These are phyloP conservation scores for Anorthoa munda DNA, from an alignment of 2,888 invertebrate species.

Conservation along the genomic window DNA sequence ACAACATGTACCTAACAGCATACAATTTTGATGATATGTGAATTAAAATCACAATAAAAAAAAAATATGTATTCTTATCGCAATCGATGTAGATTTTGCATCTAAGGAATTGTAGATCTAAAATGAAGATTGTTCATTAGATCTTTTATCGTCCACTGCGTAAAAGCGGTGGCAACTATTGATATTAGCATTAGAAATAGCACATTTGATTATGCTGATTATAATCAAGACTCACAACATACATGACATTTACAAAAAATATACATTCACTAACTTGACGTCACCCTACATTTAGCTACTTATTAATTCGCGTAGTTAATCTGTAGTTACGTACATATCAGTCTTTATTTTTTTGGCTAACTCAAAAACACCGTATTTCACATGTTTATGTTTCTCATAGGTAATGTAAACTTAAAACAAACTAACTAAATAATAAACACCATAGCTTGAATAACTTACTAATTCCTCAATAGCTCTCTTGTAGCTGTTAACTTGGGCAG, in stretches of 20 bases:
- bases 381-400: no score
- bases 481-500: slow-evolving; percentile 89
- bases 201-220: slow-evolving; percentile 5
- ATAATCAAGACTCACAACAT: background rate
- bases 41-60: no score
- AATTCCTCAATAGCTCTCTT: slow-evolving; percentile 92
- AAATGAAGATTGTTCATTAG: slow-evolving; percentile 54
- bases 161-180: slow-evolving; percentile 24
- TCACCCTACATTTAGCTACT: no score
- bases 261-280: no score
- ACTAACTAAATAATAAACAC: background rate
- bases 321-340: no score
- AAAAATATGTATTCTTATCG: slow-evolving; percentile 92
- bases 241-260: no score
- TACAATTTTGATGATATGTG: no score
- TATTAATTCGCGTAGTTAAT: no score
- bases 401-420: background rate
- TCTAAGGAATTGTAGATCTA: slow-evolving; percentile 94
- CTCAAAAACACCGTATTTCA: background rate
- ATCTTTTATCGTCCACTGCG: slow-evolving; percentile 24
- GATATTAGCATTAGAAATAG: slow-evolving; percentile 26
- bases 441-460: slow-evolving; percentile 78
- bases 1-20: no score
- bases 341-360: background rate
- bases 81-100: slow-evolving; percentile 93